Evolutionary conservation across 2,113 vertebrate genomes (phyloP), one percentile per base, ranked within the genome.

Genomic region (Platichthys stellatus): DNA sequence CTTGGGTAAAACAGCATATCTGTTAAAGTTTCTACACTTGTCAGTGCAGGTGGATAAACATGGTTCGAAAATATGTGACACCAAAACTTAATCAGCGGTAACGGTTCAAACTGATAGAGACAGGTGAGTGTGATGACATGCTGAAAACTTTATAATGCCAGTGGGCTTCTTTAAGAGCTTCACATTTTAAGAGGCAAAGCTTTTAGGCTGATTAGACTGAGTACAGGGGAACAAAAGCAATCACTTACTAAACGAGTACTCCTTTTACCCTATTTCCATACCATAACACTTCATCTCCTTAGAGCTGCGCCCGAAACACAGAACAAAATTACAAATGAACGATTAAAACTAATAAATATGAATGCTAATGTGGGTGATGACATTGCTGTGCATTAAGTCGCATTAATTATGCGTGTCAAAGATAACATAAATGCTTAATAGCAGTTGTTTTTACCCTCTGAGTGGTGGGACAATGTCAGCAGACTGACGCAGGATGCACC

Each of bases 391-490:
- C 51, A 57, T 14, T 56, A 26, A 23, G 14, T n/a, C 53, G 18
- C 49, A 57, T 23, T 76, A 61, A 69, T 72, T 21, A 56, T 47
- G 12, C 5, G 31, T 58, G n/a, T n/a, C 17, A 18, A 4, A 49
- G 15, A 49, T 49, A 18, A 49, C 15, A 18, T 18, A 51, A 10
- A 63, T 15, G 47, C 20, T 53, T 47, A 68, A 62, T 63, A 2
- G 13, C 11, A 58, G 5, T n/a, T 64, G 80, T 67, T 80, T 94
- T 93, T 94, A 99, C 98, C 97, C 94, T 99, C 98, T 1, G 97
- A 99, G 86, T 99, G 98, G 88, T 99, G 98, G 23, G 97, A 99
- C 57, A 99, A 92, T 0, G 97, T 99, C 38, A 99, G 96, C 81
- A 99, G 94, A 85, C 97, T 99, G 95, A 95, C 94, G 26, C 94